Conservation (phyloP, 1,140 invertebrate genomes). For the Drosophila kurseongensis region DNA sequence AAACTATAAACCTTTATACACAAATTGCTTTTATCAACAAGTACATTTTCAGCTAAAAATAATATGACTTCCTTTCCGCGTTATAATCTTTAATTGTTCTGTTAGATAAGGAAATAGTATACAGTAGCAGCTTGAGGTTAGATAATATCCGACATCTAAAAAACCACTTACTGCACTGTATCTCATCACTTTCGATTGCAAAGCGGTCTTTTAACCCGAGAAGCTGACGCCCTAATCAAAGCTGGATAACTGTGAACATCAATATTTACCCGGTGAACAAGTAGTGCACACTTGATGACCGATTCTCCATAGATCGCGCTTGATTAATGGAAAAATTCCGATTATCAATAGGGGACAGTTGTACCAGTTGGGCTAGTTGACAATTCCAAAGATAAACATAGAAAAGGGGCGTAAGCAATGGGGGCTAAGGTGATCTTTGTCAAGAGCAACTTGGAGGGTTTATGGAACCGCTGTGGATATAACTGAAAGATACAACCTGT, state of each 20-base stretch:
- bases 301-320: slow-evolving; percentile 21
- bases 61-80: slow-evolving; percentile 15
- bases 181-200: slow-evolving; percentile 45
- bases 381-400: slow-evolving; percentile 40
- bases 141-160: neutral
- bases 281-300: slow-evolving; percentile 33
- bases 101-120: slow-evolving; percentile 10
- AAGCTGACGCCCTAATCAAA: slow-evolving; percentile 14
- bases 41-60: slow-evolving; percentile 2
- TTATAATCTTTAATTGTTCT: neutral
- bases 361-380: slow-evolving; percentile 56
- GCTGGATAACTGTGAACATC: slow-evolving; percentile 37
- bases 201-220: neutral
- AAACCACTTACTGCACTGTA: neutral
- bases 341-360: slow-evolving; percentile 57
- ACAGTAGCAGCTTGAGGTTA: slow-evolving; percentile 12
- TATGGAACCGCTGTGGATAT: slow-evolving; percentile 51
- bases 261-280: slow-evolving; percentile 63
- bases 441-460: slow-evolving; percentile 22
- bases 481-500: slow-evolving; percentile 74
- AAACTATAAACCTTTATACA: neutral
- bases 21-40: slow-evolving; percentile 1
- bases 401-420: neutral
- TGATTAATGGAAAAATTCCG: slow-evolving; percentile 74
- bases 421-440: slow-evolving; percentile 26